Percentiles rank a stretch among this genome's conserved stretches.
Conservation (phyloP, 37 sponge, comb jelly and placozoan genomes). For the Sycon ciliatum region DNA sequence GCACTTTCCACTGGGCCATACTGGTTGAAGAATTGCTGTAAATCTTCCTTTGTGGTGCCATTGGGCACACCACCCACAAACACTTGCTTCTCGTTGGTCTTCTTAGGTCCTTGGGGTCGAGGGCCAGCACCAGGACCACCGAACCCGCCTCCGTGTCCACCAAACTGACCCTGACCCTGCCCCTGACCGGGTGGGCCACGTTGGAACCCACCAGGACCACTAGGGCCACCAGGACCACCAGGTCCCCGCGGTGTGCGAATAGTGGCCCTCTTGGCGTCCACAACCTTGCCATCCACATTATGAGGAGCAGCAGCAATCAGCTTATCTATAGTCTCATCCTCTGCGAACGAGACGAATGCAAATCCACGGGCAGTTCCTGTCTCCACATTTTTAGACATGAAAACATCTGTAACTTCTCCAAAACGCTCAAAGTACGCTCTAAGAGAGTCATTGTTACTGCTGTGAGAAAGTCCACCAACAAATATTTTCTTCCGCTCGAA, state of each 20-base stretch:
- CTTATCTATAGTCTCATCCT: constrained; percentile 24
- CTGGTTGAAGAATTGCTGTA: constrained; percentile 24
- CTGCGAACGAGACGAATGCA: constrained; percentile 57
- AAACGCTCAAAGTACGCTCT: constrained; percentile 40
- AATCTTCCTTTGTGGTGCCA: constrained; percentile 33
- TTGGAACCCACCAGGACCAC: too few relatives aligned
- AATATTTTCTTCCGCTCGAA: constrained; percentile 46
- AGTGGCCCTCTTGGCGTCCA: constrained; percentile 15
- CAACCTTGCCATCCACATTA: constrained; percentile 5
- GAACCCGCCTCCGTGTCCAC: background rate
- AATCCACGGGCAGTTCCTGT: constrained; percentile 44
- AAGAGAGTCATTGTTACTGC: constrained; percentile 17
- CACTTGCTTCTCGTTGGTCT: constrained; percentile 47
- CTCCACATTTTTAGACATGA: constrained; percentile 42
- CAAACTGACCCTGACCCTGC: too few relatives aligned
- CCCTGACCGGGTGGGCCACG: too few relatives aligned
- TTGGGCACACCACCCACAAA: constrained; percentile 53
- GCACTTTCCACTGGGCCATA: constrained; percentile 34
- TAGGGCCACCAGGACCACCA: too few relatives aligned
- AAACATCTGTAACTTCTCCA: constrained; percentile 49
- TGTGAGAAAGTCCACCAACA: constrained; percentile 39
- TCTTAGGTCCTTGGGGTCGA: too few relatives aligned
- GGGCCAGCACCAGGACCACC: constrained; percentile 1
- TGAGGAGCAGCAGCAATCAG: constrained; percentile 28
- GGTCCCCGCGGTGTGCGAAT: too few relatives aligned